Conservation (phyloP, 2,888 invertebrate genomes). For the Oxycera nigricornis region DNA sequence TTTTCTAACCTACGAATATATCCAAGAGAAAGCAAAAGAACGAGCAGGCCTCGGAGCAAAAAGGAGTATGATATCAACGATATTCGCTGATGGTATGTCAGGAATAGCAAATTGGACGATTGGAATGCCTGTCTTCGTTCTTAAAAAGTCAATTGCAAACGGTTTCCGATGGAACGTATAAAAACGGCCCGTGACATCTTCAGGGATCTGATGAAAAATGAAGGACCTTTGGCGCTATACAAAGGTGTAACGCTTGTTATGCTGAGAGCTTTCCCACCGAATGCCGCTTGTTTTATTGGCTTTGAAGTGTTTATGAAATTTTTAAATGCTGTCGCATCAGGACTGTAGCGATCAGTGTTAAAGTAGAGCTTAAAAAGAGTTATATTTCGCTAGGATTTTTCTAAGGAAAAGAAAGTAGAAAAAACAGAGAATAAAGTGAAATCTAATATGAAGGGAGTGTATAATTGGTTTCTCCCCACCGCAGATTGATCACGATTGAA, state of each 20-base stretch:
- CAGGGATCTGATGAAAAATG: constrained; percentile 80
- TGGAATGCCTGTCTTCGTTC: constrained; percentile 97
- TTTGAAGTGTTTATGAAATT: constrained; percentile 83
- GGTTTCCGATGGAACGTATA: constrained; percentile 95
- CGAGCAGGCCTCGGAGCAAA: constrained; percentile 61
- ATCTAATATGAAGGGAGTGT: too few relatives aligned
- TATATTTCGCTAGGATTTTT: too few relatives aligned
- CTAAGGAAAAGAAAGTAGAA: too few relatives aligned
- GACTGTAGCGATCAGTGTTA: too few relatives aligned
- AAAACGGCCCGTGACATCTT: constrained; percentile 93
- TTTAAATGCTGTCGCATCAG: constrained; percentile 69
- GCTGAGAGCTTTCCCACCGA: constrained; percentile 97
- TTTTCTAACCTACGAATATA: constrained; percentile 93
- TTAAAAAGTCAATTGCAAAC: too few relatives aligned
- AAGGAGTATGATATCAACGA: constrained; percentile 71
- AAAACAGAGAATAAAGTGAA: too few relatives aligned
- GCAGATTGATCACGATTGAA: too few relatives aligned
- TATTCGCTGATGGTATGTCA: constrained; percentile 94
- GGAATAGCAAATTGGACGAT: constrained; percentile 97
- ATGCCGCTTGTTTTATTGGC: constrained; percentile 98
- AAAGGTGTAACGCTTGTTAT: constrained; percentile 95
- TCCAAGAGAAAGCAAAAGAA: constrained; percentile 79
- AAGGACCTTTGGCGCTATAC: constrained; percentile 90
- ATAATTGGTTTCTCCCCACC: too few relatives aligned
- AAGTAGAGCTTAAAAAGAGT: too few relatives aligned